A percentile compares a stretch with the other conserved stretches of the same genome.
These are phyloP conservation scores for Trichoplusia ni DNA, from an alignment of 1,140 invertebrate species.

Conservation along the genomic window DNA sequence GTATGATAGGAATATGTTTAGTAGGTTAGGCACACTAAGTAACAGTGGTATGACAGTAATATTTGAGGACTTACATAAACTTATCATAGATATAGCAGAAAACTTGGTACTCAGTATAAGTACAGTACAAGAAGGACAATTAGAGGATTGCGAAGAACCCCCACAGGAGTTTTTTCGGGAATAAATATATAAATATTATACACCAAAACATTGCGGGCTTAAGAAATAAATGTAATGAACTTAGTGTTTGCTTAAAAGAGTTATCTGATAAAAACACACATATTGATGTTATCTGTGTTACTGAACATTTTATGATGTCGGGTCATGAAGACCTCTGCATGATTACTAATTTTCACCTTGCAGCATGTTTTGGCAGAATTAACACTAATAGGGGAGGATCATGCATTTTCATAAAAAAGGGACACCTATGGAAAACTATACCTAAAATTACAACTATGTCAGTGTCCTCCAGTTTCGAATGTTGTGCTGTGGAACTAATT, in stretches of 20 bases:
- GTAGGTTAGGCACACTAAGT: background rate
- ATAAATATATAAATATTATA: background rate
- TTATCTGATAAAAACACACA: background rate
- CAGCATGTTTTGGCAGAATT: background rate
- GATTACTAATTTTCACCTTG: background rate
- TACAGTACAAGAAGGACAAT: background rate
- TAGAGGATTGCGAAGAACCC: background rate
- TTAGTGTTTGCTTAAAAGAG: background rate
- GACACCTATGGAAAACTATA: background rate
- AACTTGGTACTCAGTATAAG: no score
- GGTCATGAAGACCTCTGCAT: background rate
- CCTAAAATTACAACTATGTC: background rate
- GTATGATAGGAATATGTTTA: background rate
- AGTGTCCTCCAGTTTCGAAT: background rate
- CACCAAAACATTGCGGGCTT: background rate
- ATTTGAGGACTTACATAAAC: background rate
- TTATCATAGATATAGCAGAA: background rate
- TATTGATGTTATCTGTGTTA: background rate
- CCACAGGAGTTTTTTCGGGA: background rate
- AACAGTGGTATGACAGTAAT: background rate
- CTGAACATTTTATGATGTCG: background rate
- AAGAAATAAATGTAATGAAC: background rate
- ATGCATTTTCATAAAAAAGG: background rate
- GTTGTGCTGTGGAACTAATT: background rate
- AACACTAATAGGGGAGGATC: background rate